Conservation (phyloP, 2,888 invertebrate species). For the Mechanitis messenoides region DNA sequence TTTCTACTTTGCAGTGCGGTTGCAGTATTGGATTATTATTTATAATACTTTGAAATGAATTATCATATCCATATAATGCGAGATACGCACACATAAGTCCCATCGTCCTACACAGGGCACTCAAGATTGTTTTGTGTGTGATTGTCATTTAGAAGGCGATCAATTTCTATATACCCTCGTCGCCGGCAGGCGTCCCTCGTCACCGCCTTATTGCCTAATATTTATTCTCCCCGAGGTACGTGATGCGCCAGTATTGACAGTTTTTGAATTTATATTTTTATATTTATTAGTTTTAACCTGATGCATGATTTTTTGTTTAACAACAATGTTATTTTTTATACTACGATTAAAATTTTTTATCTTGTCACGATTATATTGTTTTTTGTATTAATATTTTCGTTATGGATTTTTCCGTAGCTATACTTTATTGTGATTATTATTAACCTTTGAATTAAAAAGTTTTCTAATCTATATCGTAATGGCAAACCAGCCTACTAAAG, state of each 20-base stretch:
- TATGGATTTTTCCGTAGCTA: not conserved
- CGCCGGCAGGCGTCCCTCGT: conserved; percentile 15
- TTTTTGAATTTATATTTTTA: conserved; percentile 6
- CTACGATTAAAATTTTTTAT: too few relatives aligned
- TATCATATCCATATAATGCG: not conserved
- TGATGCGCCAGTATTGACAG: conserved; percentile 16
- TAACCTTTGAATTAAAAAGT: conserved; percentile 6
- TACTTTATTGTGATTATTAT: not conserved
- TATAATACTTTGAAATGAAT: not conserved
- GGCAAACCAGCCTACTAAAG: conserved; percentile 3
- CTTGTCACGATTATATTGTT: too few relatives aligned
- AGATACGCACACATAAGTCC: not conserved
- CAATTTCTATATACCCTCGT: conserved; percentile 3
- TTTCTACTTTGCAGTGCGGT: not conserved
- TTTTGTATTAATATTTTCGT: not conserved
- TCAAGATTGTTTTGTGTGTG: conserved; percentile 7
- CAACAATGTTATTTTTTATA: too few relatives aligned
- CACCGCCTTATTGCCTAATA: conserved; percentile 19
- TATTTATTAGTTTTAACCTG: not conserved
- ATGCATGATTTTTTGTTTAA: not conserved
- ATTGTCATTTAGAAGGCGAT: conserved; percentile 1
- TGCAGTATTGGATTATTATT: not conserved
- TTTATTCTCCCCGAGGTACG: conserved; percentile 15
- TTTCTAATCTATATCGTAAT: conserved; percentile 7
- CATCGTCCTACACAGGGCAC: not conserved